Evolutionary conservation across 2,888 invertebrate species (phyloP).

Genomic region (Barypeithes pellucidus): DNA sequence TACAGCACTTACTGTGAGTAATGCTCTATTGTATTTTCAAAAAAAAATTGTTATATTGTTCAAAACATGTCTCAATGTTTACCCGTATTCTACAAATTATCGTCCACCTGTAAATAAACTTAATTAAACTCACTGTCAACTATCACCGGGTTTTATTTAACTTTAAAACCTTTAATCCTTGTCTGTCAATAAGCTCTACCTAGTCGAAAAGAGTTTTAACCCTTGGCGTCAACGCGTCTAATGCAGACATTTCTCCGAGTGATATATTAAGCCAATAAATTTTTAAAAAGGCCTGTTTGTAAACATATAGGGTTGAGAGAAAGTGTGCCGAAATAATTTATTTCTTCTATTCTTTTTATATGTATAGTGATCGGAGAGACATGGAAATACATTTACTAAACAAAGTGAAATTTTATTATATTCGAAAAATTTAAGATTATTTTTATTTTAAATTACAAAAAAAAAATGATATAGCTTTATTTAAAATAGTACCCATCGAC

Average conservation of each 20-base stretch:
- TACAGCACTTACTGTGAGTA: too few species aligned
- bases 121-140: conserved; percentile 32
- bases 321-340: not conserved
- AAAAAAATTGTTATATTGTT: too few species aligned
- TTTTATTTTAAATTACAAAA: too few species aligned
- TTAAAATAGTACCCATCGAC: too few species aligned
- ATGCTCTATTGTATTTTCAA: too few species aligned
- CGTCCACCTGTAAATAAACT: conserved; percentile 35
- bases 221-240: conserved; percentile 19
- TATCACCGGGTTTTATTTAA: conserved; percentile 33
- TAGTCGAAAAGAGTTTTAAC: conserved; percentile 23
- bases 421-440: too few species aligned
- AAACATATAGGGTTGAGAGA: not conserved
- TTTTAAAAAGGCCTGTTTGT: conserved; percentile 1
- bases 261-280: conserved; percentile 28
- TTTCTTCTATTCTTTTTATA: not conserved
- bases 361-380: too few species aligned
- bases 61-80: too few species aligned
- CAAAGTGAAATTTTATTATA: too few species aligned
- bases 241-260: conserved; percentile 23
- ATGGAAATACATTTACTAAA: too few species aligned
- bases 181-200: conserved; percentile 44
- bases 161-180: conserved; percentile 39
- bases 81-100: not conserved
- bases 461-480: too few species aligned